Conservation (phyloP, 2,888 invertebrate genomes). For the Hydraecia micacea region DNA sequence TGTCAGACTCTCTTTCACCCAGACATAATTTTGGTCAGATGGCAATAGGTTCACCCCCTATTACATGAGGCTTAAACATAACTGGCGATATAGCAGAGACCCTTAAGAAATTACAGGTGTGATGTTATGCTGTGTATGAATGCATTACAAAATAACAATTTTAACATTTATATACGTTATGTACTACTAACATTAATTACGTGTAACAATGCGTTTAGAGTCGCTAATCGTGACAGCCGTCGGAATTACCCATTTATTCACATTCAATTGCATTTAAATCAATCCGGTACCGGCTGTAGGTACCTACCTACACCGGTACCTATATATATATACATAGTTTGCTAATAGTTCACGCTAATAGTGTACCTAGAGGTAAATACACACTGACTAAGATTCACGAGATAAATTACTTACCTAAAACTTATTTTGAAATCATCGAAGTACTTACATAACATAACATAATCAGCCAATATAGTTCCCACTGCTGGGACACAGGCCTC, state of each 20-base stretch:
- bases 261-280: slow-evolving; percentile 71
- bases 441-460: no score
- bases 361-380: slow-evolving; percentile 25
- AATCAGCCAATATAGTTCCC: no score
- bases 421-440: no score
- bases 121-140: background rate
- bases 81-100: background rate
- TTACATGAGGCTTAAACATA: background rate
- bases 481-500: no score
- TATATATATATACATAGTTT: slow-evolving; percentile 8
- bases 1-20: no score
- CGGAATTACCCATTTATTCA: slow-evolving; percentile 47
- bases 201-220: slow-evolving; percentile 44
- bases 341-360: slow-evolving; percentile 33
- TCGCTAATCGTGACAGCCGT: slow-evolving; percentile 65
- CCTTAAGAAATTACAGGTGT: background rate
- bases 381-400: slow-evolving; percentile 17
- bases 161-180: no score
- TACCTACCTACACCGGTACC: background rate
- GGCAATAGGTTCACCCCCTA: background rate
- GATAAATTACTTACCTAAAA: background rate
- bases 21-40: no score
- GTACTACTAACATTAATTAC: slow-evolving; percentile 13
- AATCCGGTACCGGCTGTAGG: slow-evolving; percentile 45
- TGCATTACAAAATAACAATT: background rate